Evolutionary conservation across 2,888 invertebrate species (phyloP), one percentile per base, ranked within the genome.

Genomic region (Papilio protenor): DNA sequence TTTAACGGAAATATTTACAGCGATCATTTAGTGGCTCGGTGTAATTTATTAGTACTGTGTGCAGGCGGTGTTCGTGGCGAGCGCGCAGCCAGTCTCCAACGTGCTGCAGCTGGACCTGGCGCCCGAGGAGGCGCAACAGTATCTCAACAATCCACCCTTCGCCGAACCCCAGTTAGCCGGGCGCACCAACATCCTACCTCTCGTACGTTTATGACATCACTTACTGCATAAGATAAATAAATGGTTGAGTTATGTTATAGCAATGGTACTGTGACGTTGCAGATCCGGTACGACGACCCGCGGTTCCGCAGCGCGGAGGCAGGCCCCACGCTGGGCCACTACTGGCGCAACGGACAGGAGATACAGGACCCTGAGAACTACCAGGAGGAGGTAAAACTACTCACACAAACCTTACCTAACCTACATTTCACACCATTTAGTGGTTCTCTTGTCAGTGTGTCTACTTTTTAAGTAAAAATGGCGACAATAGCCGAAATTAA

Each of bases 311-410:
- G 91, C 0, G 94, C 89, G 0, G 94, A 94, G 1, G 91, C 94
- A 2, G 95, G 95, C 73, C 95, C 95, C 72, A 92, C 94, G 57
- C 91, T 91, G 66, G 95, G 95, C 1, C 94, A 94, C 86, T 95
- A 95, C 88, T 95, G 94, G 94, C 93, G 93, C 88, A 93, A 94
- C 70, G 96, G 96, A 33, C 91, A 94, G n/a, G 95, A 95, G 84
- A 95, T 96, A 79, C 94, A 96, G 69, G 95, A 96, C 87, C 95
- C 96, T 1, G 95, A 96, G 10, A 96, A 96, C 66, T 96, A 96
- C 80, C 91, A 96, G 61, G 97, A 97, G 88, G 96, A 97, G 88
- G 95, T 94, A 74, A 27, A 16, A 33, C 33, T 59, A 23, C 16
- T 33, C 21, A 27, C 2, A 3, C 55, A 55, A 18, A 59, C 61